Evolutionary conservation across 2,113 vertebrate genomes (phyloP).

Genomic region (Mugil cephalus): DNA sequence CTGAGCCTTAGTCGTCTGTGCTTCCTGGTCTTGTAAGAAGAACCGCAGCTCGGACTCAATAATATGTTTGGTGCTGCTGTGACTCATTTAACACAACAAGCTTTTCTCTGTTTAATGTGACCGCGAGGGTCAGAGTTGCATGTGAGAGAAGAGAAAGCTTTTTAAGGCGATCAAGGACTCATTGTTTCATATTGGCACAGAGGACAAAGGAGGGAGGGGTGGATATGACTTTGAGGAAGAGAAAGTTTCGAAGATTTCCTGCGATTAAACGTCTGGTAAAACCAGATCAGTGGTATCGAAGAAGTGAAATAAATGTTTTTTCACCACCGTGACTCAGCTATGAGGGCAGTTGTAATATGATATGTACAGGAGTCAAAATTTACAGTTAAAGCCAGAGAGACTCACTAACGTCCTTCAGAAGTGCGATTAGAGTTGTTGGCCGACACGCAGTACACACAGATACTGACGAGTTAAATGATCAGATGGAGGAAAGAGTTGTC

Average conservation of each 20-base stretch:
- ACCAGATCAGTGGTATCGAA: no score
- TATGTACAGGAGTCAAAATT: no score
- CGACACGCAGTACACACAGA: background rate
- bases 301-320: no score
- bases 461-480: background rate
- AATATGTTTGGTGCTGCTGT: no score
- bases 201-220: background rate
- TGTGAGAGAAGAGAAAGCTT: no score
- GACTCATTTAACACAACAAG: background rate
- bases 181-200: background rate
- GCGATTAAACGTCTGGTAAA: background rate
- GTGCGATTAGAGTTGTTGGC: background rate
- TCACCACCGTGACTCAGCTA: no score
- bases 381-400: no score
- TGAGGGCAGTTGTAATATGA: no score
- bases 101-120: background rate
- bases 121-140: background rate
- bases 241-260: background rate
- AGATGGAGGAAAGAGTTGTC: background rate
- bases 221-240: background rate
- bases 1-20: constrained; percentile 9
- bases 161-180: background rate
- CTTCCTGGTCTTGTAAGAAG: background rate
- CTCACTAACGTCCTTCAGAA: no score
- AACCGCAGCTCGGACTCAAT: background rate